Base-by-base conservation (phyloP, 2,113 vertebrate genomes). In the Eleginops maclovinus region DNA sequence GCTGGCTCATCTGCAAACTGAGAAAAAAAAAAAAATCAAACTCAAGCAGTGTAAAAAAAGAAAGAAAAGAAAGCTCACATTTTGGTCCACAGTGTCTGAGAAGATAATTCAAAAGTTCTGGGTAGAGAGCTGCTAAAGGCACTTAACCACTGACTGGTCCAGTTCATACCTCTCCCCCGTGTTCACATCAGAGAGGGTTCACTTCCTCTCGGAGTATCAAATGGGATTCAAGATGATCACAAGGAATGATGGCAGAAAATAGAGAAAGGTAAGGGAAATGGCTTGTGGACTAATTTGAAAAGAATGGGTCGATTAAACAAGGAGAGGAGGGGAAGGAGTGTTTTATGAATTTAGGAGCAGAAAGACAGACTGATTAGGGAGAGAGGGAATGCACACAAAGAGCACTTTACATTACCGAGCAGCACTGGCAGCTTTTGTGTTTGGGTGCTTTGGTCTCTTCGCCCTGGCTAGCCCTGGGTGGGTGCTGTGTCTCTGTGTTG, bases 371-470 rank as follows among this genome's bases (percentile, higher is more conserved):
- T 61, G 43, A 46, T 24, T 28, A 69, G 70, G 64, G n/a, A 24
- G 62, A 24, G 64, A 40, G 69, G 0, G 60, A 47, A 26, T 46
- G 67, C 14, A 55, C n/a, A 22, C 22, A 4, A 10, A 40, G 46
- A 41, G 14, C 19, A 7, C 2, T 74, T 93, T 86, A 95, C 94
- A 95, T 95, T 84, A 95, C 62, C 0, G 92, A 87, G 86, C 95
- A 95, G 88, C 95, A 95, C 82, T 91, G 83, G 76, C 94, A 95
- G 84, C 68, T 84, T 91, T 94, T 93, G 53, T 5, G 77, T 76
- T 95, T 95, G 31, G 90, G 85, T 1, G 62, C 36, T 4, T 60
- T 64, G 0, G 12, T 41, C 8, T 64, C 85, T 21, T 72, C 90
- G 40, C 54, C 80, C 22, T 46, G 82, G 31, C 15, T 49, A 0